A percentile compares a stretch with the other conserved stretches of the same genome.
Evolutionary conservation across 2,113 vertebrate species (phyloP).

Genomic region (Nothobranchius furzeri): DNA sequence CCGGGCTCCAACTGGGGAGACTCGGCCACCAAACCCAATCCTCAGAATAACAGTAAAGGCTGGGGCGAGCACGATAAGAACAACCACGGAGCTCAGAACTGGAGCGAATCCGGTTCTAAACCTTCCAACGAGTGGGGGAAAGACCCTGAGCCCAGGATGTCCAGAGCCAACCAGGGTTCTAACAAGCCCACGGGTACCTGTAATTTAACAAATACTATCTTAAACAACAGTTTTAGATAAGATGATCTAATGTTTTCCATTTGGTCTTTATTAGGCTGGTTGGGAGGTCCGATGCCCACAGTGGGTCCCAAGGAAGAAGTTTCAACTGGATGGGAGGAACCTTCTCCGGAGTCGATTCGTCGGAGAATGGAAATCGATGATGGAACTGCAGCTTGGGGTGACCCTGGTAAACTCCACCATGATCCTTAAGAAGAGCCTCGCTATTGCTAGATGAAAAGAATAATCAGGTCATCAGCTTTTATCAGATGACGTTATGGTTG

Average conservation of each 20-base stretch:
- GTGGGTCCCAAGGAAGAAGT: slow-evolving; percentile 84
- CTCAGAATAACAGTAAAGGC: slow-evolving; percentile 80
- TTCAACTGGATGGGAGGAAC: slow-evolving; percentile 94
- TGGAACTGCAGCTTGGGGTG: slow-evolving; percentile 97
- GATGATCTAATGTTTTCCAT: slow-evolving; percentile 10
- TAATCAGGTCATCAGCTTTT: too few species aligned
- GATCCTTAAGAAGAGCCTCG: too few species aligned
- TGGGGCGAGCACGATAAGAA: slow-evolving; percentile 88
- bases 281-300: slow-evolving; percentile 87
- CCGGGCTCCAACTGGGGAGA: slow-evolving; percentile 86
- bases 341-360: slow-evolving; percentile 93
- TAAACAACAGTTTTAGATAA: neutral
- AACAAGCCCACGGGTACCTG: slow-evolving; percentile 79
- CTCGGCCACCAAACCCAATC: slow-evolving; percentile 73
- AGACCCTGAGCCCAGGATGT: slow-evolving; percentile 78
- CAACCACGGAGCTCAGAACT: slow-evolving; percentile 81
- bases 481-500: neutral
- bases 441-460: too few species aligned
- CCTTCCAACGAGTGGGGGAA: slow-evolving; percentile 89
- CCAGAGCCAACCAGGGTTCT: slow-evolving; percentile 51
- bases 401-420: slow-evolving; percentile 77
- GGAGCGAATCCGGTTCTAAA: slow-evolving; percentile 83
- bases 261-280: slow-evolving; percentile 80
- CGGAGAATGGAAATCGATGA: slow-evolving; percentile 97
- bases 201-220: too few species aligned